Percentiles rank a stretch among this genome's conserved stretches.
Evolutionary conservation across 2,113 vertebrate species (phyloP).

Genomic region (Dissostichus mawsoni): DNA sequence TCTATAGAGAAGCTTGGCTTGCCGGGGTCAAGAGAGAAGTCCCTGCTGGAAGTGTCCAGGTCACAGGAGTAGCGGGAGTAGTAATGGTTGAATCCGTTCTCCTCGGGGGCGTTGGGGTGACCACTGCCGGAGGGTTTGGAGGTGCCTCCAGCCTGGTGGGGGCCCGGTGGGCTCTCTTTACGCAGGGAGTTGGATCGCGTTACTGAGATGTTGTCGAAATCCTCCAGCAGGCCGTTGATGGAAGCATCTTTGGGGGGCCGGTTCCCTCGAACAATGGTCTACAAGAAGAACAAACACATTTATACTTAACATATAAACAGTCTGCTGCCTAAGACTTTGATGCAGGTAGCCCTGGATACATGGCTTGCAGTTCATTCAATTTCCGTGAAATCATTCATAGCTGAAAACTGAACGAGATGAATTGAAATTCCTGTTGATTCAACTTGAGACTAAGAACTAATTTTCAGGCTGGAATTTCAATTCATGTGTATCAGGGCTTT

Average conservation of each 20-base stretch:
- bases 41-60: conserved; percentile 87
- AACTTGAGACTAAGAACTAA: conserved; percentile 10
- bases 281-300: conserved; percentile 58
- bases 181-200: conserved; percentile 97
- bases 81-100: conserved; percentile 92
- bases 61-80: conserved; percentile 96
- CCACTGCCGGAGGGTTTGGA: conserved; percentile 80
- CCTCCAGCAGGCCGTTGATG: conserved; percentile 97
- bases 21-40: conserved; percentile 84
- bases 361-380: conserved; percentile 46
- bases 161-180: conserved; percentile 94
- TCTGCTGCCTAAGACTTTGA: conserved; percentile 1
- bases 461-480: conserved; percentile 64
- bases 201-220: conserved; percentile 98
- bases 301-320: conserved; percentile 43
- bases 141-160: conserved; percentile 84
- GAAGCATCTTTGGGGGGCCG: conserved; percentile 93
- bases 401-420: conserved; percentile 65
- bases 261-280: conserved; percentile 98
- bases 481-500: conserved; percentile 67
- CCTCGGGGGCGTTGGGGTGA: conserved; percentile 81
- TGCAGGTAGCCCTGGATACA: conserved; percentile 49
- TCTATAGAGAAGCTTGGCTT: conserved; percentile 81
- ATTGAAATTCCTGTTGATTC: conserved; percentile 71
- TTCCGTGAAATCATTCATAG: conserved; percentile 53